phyloP scores from a whole-genome alignment of 2,113 vertebrate species.

The Pygoscelis adeliae region DNA sequence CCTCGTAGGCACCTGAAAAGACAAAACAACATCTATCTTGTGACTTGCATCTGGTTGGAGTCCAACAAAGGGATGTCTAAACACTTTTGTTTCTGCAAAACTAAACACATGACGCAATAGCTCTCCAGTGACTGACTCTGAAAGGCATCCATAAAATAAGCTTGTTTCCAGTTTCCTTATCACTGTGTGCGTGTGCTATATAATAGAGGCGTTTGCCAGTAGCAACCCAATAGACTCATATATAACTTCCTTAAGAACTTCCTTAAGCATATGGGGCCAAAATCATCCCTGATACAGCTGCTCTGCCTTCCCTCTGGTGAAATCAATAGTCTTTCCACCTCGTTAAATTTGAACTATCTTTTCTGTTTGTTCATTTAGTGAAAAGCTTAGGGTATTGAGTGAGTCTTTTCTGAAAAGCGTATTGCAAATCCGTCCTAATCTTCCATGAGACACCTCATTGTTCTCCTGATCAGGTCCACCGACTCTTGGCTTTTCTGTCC shows the following conservation, averaged over 20 bases:
- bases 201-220: background rate
- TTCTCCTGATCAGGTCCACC: background rate
- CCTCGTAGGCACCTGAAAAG: conserved; percentile 41
- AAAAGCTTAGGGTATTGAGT: background rate
- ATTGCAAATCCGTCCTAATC: conserved; percentile 32
- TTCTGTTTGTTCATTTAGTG: conserved; percentile 4
- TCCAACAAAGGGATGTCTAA: background rate
- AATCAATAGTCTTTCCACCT: background rate
- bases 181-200: background rate
- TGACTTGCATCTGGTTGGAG: background rate
- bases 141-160: conserved; percentile 11
- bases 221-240: background rate
- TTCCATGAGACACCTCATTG: background rate
- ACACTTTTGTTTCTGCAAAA: conserved; percentile 29
- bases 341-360: background rate
- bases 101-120: background rate
- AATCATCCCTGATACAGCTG: background rate
- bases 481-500: background rate
- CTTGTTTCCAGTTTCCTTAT: conserved; percentile 41
- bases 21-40: background rate
- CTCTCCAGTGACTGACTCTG: background rate
- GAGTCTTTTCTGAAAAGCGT: background rate
- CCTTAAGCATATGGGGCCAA: background rate
- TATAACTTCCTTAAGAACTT: background rate
- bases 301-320: background rate